Evolutionary conservation across 2,888 invertebrate genomes (phyloP), one percentile per base, ranked within the genome.

Genomic region (Drosophila phalerata): DNA sequence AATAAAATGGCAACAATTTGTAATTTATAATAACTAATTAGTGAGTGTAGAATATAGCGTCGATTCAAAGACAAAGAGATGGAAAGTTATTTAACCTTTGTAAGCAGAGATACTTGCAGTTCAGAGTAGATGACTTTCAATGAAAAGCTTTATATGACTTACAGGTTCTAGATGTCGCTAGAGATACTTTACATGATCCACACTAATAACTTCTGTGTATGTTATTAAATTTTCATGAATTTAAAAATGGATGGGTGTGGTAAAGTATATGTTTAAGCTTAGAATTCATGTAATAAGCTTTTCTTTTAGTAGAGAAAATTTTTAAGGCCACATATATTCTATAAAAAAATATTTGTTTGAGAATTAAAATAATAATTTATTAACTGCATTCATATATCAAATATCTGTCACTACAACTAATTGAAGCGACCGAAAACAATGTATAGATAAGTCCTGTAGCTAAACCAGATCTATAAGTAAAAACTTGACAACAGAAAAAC

Each of bases 11-110:
- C 51, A 61, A 42, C 55, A 61, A 53, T 47, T 69, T 68, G 47
- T 48, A 57, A 60, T 67, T 67, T 56, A 62, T 55, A 55, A 63
- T 57, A 64, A 57, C 51, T 69, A 66, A 65, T 82, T 75, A 65
- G 67, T 48, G 53, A 34, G 22, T 17, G 28, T 5, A 15, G 32
- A 22, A 15, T 10, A 60, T 34, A 10, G 17, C 49, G 19, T 34
- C 32, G n/a, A 2, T 8, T 22, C 8, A 22, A 10, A 32, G 22
- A 56, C 32, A 57, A 57, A 57, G 43, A 22, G 22, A 5, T 3
- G n/a, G 10, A 37, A 32, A 49, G 28, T 15, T n/a, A 8, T 17
- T 30, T 32, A 40, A 40, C 11, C 22, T 19, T 3, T 42, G 3
- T 1, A 28, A 52, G 45, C 3, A 8, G 13, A 45, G 25, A 22